Evolutionary conservation across 2,797 vertebrate species (phyloP), one percentile per base, ranked within the genome.

Genomic region (Choloepus didactylus): DNA sequence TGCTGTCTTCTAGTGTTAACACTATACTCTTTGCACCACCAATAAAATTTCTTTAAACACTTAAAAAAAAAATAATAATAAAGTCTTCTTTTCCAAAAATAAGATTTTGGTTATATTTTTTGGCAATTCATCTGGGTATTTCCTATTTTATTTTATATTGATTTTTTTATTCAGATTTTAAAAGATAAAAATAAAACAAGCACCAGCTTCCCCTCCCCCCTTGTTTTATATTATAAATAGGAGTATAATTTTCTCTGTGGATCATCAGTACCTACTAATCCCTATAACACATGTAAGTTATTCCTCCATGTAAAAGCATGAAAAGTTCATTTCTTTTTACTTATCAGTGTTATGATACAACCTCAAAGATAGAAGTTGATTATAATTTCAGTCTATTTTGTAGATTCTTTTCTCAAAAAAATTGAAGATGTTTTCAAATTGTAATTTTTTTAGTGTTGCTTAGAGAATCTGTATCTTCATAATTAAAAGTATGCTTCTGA

Each of bases 201-300:
- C 44, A 25, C 16, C 56, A 94, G 38, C 35, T 59, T 64, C 80
- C 67, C 81, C 72, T 49, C 49, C 38, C 16, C 9, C 54, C 16
- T 85, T 81, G 56, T 31, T 31, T 80, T 66, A 94, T 97, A 97
- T 80, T 66, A 94, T 97, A 97, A 97, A 97, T 91, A 54, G 91
- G 93, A 75, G 76, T 96, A 96, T 97, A 95, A 94, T 97, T 98
- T 98, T 85, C 95, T 98, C 97, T 97, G 91, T 98, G 79, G 95
- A 80, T 98, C 64, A 80, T 92, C 97, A 83, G 93, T 38, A 95
- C 92, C 88, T 97, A 56, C 89, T 96, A 70, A 89, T 97, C 85
- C 94, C 94, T 96, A 83, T 97, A 97, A 92, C 84, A 46, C 96
- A 96, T 95, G 51, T 60, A 97, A 95, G 79, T 96, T 95, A 60